These are phyloP conservation scores for Branchinecta lindahli DNA, from an alignment of 1,140 invertebrate species.

Conservation along the genomic window DNA sequence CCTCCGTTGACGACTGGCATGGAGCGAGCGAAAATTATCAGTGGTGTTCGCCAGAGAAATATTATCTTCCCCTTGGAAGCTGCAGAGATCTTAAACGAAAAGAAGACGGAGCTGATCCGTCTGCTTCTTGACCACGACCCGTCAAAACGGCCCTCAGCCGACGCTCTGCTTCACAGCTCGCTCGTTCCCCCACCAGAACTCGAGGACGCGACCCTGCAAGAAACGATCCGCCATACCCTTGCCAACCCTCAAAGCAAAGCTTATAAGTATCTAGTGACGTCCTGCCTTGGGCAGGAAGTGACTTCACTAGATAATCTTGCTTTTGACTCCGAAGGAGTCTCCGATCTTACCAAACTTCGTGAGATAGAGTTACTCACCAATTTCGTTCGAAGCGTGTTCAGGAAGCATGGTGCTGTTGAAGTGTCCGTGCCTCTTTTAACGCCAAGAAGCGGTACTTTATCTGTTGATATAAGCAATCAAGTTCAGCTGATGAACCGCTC, in stretches of 20 bases:
- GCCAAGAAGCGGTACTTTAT: slow-evolving; percentile 44
- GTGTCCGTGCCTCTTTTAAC: slow-evolving; percentile 57
- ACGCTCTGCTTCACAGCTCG: slow-evolving; percentile 61
- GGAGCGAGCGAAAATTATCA: slow-evolving; percentile 66
- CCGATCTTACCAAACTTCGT: slow-evolving; percentile 19
- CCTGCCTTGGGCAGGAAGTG: slow-evolving; percentile 48
- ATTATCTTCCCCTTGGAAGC: slow-evolving; percentile 51
- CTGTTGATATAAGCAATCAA: slow-evolving; percentile 37
- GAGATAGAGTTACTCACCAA: slow-evolving; percentile 26
- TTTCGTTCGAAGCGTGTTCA: slow-evolving; percentile 47
- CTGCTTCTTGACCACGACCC: slow-evolving; percentile 77
- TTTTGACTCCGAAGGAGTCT: slow-evolving; percentile 45
- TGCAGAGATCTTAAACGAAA: slow-evolving; percentile 32
- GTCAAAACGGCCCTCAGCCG: slow-evolving; percentile 56
- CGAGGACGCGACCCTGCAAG: slow-evolving; percentile 60
- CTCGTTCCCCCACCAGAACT: slow-evolving; percentile 58
- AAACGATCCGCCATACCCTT: slow-evolving; percentile 55
- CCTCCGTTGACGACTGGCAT: slow-evolving; percentile 62
- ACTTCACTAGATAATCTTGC: slow-evolving; percentile 51
- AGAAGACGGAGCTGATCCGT: slow-evolving; percentile 35
- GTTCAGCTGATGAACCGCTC: slow-evolving; percentile 60
- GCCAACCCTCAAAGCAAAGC: slow-evolving; percentile 61
- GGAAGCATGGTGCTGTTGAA: slow-evolving; percentile 55
- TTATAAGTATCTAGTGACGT: slow-evolving; percentile 57
- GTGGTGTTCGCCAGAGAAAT: slow-evolving; percentile 45